Conservation (phyloP, 2,888 invertebrate genomes). For the Hecatera dysodea region DNA sequence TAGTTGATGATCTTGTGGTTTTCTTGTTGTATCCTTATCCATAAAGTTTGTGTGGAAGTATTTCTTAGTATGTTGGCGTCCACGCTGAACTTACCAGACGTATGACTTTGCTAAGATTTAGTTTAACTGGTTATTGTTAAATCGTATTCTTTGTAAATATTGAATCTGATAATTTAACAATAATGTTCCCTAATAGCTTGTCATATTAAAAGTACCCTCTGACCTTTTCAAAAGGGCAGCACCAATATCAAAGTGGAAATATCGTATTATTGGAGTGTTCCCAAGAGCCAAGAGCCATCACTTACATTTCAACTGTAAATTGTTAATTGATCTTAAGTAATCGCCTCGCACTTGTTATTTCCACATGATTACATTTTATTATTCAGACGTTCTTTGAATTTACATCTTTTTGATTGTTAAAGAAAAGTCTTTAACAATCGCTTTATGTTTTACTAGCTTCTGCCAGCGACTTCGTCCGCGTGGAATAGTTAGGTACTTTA, state of each 20-base stretch:
- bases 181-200: conserved; percentile 9
- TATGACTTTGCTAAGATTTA: not conserved
- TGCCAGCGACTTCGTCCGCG: no score
- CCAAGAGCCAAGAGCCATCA: conserved; percentile 44
- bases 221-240: conserved; percentile 27
- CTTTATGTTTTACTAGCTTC: no score
- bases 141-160: not conserved
- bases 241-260: conserved; percentile 29
- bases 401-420: not conserved
- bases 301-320: conserved; percentile 36
- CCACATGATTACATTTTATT: conserved; percentile 42
- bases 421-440: no score
- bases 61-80: not conserved
- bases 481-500: no score
- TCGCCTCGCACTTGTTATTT: conserved; percentile 31
- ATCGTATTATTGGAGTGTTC: conserved; percentile 36
- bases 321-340: conserved; percentile 55
- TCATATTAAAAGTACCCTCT: conserved; percentile 21
- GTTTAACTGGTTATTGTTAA: not conserved
- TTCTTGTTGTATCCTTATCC: not conserved
- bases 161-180: not conserved
- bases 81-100: no score
- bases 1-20: conserved; percentile 43
- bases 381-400: conserved; percentile 15
- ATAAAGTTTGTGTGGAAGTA: not conserved